phyloP scores from a whole-genome alignment of 2,888 invertebrate species.

The Lordiphosa andalusiaca region DNA sequence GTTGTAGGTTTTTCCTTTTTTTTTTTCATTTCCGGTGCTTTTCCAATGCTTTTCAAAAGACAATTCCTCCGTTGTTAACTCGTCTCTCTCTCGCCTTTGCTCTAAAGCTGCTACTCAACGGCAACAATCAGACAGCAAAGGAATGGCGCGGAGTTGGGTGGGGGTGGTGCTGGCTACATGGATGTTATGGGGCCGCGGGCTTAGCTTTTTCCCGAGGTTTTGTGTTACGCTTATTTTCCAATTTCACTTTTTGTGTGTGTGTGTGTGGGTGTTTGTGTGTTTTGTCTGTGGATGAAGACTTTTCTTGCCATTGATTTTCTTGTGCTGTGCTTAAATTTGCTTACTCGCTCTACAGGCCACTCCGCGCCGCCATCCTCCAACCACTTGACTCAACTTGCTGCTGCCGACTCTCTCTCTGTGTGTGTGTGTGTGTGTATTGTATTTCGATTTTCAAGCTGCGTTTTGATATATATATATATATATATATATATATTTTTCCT shows the following conservation, averaged over 20 bases:
- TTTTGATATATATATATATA: constrained; percentile 19
- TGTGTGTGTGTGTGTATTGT: constrained; percentile 34
- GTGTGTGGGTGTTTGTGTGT: constrained; percentile 20
- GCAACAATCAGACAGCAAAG: too few relatives aligned
- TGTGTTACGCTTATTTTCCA: constrained; percentile 78
- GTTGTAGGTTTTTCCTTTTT: too few relatives aligned
- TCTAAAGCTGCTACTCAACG: too few relatives aligned
- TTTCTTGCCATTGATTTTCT: constrained; percentile 64
- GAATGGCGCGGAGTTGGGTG: too few relatives aligned
- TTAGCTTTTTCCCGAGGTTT: constrained; percentile 58
- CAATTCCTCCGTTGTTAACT: too few relatives aligned
- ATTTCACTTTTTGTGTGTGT: constrained; percentile 55
- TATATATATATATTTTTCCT: constrained; percentile 7
- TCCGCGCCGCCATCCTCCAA: constrained; percentile 3
- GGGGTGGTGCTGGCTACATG: too few relatives aligned
- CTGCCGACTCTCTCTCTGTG: constrained; percentile 32
- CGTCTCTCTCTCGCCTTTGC: too few relatives aligned
- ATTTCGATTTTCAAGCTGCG: constrained; percentile 43
- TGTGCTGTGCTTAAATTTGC: constrained; percentile 66
- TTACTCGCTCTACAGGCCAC: constrained; percentile 39
- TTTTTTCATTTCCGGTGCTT: too few relatives aligned
- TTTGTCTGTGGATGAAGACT: constrained; percentile 25
- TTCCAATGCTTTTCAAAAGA: too few relatives aligned
- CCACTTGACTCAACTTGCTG: constrained; percentile 58
- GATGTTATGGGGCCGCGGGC: too few relatives aligned